Percentiles rank a stretch among this genome's conserved stretches.
Evolutionary conservation across 2,888 invertebrate genomes (phyloP).

Genomic region (Pemphredon lugubris): DNA sequence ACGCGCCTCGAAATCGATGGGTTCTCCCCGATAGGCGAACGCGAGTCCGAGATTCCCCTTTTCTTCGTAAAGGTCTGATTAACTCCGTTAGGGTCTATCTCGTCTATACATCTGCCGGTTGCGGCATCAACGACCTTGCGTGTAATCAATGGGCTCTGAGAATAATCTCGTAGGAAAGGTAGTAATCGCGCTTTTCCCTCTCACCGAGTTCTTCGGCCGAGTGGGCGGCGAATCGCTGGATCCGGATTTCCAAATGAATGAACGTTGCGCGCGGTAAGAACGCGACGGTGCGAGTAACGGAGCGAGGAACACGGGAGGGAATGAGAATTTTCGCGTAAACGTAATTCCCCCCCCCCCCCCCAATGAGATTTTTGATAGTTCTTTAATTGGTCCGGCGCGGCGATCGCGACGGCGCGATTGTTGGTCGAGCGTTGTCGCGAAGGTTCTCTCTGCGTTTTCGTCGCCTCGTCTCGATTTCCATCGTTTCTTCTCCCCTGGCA

Average conservation of each 20-base stretch:
- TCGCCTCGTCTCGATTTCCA: no score
- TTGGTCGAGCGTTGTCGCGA: no score
- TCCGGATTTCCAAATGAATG: constrained; percentile 55
- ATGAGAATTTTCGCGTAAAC: neutral
- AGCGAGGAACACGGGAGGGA: constrained; percentile 25
- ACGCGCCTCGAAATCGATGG: constrained; percentile 3
- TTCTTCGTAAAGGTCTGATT: constrained; percentile 41
- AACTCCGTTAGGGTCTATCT: constrained; percentile 26
- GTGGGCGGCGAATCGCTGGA: constrained; percentile 47
- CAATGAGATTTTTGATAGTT: no score
- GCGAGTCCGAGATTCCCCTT: constrained; percentile 20
- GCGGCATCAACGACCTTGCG: constrained; percentile 52
- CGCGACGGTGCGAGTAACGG: constrained; percentile 33
- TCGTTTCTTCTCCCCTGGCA: no score
- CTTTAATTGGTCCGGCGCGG: no score
- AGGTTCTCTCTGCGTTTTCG: no score
- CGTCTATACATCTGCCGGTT: constrained; percentile 19
- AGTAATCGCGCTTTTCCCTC: constrained; percentile 57
- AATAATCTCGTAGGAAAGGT: constrained; percentile 51
- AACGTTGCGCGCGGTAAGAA: constrained; percentile 34
- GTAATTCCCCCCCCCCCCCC: no score
- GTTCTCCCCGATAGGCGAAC: constrained; percentile 29
- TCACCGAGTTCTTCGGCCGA: constrained; percentile 34
- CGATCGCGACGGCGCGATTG: no score
- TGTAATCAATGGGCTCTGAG: constrained; percentile 52